Base-by-base conservation (phyloP, 2,797 vertebrate genomes). In the Aselliscus stoliczkanus region DNA sequence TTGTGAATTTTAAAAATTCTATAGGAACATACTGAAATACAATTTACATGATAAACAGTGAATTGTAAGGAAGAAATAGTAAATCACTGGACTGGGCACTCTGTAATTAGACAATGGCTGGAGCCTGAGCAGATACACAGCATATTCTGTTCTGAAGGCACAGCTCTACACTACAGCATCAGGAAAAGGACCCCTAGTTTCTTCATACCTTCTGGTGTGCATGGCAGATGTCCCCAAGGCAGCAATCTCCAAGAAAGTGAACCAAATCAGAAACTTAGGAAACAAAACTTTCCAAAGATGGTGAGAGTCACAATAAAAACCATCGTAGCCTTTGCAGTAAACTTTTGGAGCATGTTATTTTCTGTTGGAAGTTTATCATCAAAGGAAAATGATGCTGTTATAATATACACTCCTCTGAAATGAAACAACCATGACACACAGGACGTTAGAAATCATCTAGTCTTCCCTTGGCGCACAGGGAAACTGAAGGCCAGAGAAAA, bases 321-420 rank as follows among this genome's bases (percentile, higher is more conserved):
- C 17, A 12, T 34, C 56, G 27, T 20, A 11, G 29, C 50, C 77
- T 60, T 13, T 29, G 39, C 65, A 37, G 60, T 27, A 44, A 44
- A 52, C 54, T 42, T 47, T 81, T 17, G 56, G 31, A 79, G 62
- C 65, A 7, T 17, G 34, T 20, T 80, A 70, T 58, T 86, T 94
- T 95, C 50, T 85, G 34, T 76, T 58, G 25, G n/a, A 91, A 5
- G 58, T 94, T 93, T 90, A 80, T 17, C 50, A 29, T 77, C 72
- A 72, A 72, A 91, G 67, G 75, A 72, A 94, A 90, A 37, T 34
- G 69, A 11, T n/a, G 23, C 37, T 4, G 37, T 84, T 88, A 15
- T 25, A 47, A 5, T 3, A 9, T 25, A 23, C 17, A 2, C 4
- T 44, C 79, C 34, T 21, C 54, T 81, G 37, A 50, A 72, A 31